Percentiles rank a stretch among this genome's conserved stretches.
phyloP scores from a whole-genome alignment of 2,797 vertebrate species.

The Sebastes cheni region DNA sequence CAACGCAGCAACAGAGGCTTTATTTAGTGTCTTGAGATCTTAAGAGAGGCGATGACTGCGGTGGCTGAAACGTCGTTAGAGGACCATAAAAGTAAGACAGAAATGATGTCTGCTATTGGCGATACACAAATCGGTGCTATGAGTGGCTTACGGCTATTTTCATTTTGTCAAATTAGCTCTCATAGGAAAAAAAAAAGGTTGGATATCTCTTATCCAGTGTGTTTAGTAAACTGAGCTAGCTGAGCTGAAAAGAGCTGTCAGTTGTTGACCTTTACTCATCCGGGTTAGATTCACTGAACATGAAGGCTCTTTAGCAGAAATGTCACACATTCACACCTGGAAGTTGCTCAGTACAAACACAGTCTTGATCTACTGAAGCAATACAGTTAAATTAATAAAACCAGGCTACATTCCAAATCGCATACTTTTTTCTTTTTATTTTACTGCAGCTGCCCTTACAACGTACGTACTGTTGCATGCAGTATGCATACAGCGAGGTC shows the following conservation, averaged over 20 bases:
- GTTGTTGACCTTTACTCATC: neutral
- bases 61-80: too few relatives aligned
- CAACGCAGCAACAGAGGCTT: too few relatives aligned
- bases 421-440: too few relatives aligned
- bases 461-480: too few relatives aligned
- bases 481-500: too few relatives aligned
- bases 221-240: neutral
- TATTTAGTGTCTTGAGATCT: too few relatives aligned
- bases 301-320: neutral
- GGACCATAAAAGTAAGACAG: too few relatives aligned
- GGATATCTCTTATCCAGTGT: neutral
- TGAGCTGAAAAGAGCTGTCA: neutral
- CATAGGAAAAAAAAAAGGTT: neutral
- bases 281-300: neutral
- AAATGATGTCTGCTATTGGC: too few relatives aligned
- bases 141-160: neutral
- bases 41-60: too few relatives aligned
- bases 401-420: too few relatives aligned
- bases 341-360: neutral
- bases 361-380: neutral
- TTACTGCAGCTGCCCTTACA: too few relatives aligned
- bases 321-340: neutral
- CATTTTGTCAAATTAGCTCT: neutral
- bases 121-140: neutral
- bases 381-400: too few relatives aligned